Base-by-base conservation (phyloP, 1,140 invertebrate species). In the Diprion similis region DNA sequence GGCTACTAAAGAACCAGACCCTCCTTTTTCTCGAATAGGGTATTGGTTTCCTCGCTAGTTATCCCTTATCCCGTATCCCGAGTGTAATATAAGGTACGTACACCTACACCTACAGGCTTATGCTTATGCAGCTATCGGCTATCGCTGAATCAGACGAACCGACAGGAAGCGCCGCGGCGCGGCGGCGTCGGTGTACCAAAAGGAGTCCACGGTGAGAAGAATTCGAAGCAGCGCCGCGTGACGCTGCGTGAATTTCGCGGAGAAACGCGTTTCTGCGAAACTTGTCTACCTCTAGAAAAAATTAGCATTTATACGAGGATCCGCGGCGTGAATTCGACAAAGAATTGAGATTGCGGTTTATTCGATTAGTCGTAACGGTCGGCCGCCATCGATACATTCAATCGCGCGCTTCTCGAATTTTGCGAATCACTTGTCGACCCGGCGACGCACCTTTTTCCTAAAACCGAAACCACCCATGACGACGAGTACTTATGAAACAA, bases 261-360 rank as follows among this genome's bases (percentile, higher is more conserved):
- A 59, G 51, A 59, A 17, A 17, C 6, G 11, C 11, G 9, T 59
- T 59, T 59, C 51, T 17, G 51, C 51, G 51, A 59, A 59, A 59
- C 6, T 59, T 59, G 9, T 59, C 51, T 37, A 37, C 24, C 24
- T 37, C 24, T 59, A 0, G 6, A 9, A 9, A 59, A 9, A 59
- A 59, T 59, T 59, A 15, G 51, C 51, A 59, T 59, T 59, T 59
- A 59, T 59, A 59, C 51, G 51, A 59, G 51, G 51, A 59, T 59
- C n/a, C 51, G 51, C 51, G 11, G 24, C 11, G n/a, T 8, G 51
- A 59, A 4, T 4, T 37, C 24, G 6, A 37, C 24, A 37, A 59
- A 59, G 51, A 59, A 59, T 59, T 8, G 51, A 59, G 9, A 59
- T 59, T 59, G 51, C 51, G n/a, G 11, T 59, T 59, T 59, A 59